A percentile compares a stretch with the other conserved stretches of the same genome.
Evolutionary conservation across 1,140 invertebrate species (phyloP).

Genomic region (Nymphalis io): DNA sequence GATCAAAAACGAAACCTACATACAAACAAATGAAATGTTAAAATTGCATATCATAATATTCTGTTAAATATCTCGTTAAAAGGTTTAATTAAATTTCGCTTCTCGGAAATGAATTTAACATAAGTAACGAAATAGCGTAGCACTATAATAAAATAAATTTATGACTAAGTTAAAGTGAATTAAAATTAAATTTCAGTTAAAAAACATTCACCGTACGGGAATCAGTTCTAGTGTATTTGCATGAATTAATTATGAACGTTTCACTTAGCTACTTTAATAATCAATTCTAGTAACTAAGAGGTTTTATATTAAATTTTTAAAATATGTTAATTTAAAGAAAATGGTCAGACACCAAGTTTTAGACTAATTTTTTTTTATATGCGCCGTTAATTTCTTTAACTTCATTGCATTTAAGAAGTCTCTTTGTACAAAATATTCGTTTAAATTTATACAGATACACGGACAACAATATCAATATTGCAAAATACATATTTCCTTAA

Average conservation of each 20-base stretch:
- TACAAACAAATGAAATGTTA: not conserved
- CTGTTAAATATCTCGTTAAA: not conserved
- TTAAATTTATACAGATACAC: too few species aligned
- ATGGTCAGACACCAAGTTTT: not conserved
- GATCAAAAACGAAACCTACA: too few species aligned
- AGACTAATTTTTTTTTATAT: too few species aligned
- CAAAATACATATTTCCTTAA: too few species aligned
- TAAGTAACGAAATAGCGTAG: not conserved
- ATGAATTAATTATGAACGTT: not conserved
- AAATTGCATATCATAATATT: not conserved
- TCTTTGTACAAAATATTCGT: too few species aligned
- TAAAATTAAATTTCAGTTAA: not conserved
- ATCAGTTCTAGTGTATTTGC: slow-evolving; percentile 1
- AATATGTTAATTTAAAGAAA: not conserved
- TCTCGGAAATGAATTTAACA: not conserved
- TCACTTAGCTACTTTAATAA: not conserved
- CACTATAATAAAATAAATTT: not conserved
- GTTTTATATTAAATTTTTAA: not conserved
- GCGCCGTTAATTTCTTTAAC: too few species aligned
- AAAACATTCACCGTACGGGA: not conserved
- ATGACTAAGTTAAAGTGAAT: not conserved
- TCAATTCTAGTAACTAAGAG: not conserved
- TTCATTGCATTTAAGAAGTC: too few species aligned
- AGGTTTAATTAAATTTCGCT: slow-evolving; percentile 1
- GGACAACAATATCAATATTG: too few species aligned